Evolutionary conservation across 2,888 invertebrate genomes (phyloP).

Genomic region (Harpalus rubripes): DNA sequence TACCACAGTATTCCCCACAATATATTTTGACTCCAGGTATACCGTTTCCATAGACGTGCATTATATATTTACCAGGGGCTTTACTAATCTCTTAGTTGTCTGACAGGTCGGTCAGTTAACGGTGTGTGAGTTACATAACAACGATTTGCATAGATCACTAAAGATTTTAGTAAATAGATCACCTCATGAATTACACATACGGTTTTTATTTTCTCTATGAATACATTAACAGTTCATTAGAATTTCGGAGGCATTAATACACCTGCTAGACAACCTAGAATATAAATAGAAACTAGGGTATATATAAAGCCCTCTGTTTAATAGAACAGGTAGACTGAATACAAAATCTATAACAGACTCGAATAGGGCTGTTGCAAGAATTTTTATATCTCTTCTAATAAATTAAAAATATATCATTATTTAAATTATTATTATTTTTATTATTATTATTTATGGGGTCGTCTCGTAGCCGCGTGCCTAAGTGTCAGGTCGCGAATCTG

Average conservation of each 20-base stretch:
- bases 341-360: too few species aligned
- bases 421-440: too few species aligned
- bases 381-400: too few species aligned
- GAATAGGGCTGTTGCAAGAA: too few species aligned
- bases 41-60: neutral
- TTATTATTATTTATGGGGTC: too few species aligned
- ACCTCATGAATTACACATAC: constrained; percentile 42
- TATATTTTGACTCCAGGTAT: constrained; percentile 7
- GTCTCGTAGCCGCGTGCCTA: too few species aligned
- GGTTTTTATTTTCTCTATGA: constrained; percentile 46
- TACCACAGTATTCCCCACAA: neutral
- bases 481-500: too few species aligned
- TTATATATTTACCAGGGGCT: neutral
- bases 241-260: neutral
- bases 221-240: constrained; percentile 41
- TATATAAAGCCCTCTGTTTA: too few species aligned
- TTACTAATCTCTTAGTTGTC: neutral
- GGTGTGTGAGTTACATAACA: constrained; percentile 34
- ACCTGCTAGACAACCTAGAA: constrained; percentile 1
- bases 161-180: constrained; percentile 46
- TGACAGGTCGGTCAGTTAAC: constrained; percentile 27
- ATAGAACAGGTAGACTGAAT: too few species aligned
- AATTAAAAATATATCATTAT: too few species aligned
- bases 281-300: neutral
- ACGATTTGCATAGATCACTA: constrained; percentile 35